Evolutionary conservation across 1,140 invertebrate genomes (phyloP).

Genomic region (Aphaenogaster ashmeadi): DNA sequence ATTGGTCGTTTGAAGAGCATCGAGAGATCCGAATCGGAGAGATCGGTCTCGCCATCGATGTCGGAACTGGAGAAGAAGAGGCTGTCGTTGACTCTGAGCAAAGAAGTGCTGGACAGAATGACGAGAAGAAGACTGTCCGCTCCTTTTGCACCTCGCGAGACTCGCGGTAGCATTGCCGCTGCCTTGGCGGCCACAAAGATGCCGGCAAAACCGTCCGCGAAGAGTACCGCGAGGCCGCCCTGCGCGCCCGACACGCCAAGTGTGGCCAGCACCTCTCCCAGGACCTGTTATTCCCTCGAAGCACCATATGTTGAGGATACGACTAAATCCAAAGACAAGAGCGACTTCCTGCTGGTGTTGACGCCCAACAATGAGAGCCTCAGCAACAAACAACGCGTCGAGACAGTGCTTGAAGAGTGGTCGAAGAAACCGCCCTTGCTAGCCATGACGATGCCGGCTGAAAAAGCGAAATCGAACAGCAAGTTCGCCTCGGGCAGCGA

Average conservation of each 20-base stretch:
- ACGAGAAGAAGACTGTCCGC: constrained; percentile 86
- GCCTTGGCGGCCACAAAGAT: constrained; percentile 85
- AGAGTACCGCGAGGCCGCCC: neutral
- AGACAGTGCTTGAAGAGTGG: constrained; percentile 86
- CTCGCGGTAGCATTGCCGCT: constrained; percentile 89
- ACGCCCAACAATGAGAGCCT: constrained; percentile 83
- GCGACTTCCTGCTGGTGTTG: constrained; percentile 87
- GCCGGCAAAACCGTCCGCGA: constrained; percentile 30
- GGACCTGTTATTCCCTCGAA: constrained; percentile 88
- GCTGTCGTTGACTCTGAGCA: constrained; percentile 91
- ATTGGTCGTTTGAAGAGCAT: constrained; percentile 78
- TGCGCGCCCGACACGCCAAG: constrained; percentile 27
- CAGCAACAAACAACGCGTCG: constrained; percentile 83
- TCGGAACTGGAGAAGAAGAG: constrained; percentile 91
- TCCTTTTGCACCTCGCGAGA: constrained; percentile 89
- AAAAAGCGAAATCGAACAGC: constrained; percentile 73
- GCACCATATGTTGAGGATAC: constrained; percentile 84
- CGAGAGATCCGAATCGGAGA: constrained; percentile 74
- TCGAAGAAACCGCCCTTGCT: constrained; percentile 80
- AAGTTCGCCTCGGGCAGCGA: constrained; percentile 88
- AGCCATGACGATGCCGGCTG: constrained; percentile 68
- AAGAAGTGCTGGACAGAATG: constrained; percentile 91
- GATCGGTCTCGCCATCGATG: constrained; percentile 69
- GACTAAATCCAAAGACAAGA: constrained; percentile 79
- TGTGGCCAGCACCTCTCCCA: constrained; percentile 83